A percentile compares a stretch with the other conserved stretches of the same genome.
Evolutionary conservation across 2,797 vertebrate genomes (phyloP).

Genomic region (Coreius guichenoti): DNA sequence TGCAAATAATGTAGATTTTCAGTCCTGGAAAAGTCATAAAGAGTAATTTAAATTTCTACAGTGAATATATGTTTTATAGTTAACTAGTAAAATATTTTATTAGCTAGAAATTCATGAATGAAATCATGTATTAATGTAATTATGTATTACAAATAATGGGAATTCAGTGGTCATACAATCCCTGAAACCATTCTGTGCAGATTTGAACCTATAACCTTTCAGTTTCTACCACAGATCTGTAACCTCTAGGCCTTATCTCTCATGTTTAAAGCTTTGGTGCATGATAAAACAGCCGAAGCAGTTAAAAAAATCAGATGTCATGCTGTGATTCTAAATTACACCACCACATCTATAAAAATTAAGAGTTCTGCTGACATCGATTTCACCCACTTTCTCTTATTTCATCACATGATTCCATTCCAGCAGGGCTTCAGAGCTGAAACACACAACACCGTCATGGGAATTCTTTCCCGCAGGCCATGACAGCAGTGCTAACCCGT

Average conservation of each 20-base stretch:
- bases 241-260: not conserved
- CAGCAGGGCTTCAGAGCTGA: constrained; percentile 30
- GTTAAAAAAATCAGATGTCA: not conserved
- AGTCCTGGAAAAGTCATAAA: not conserved
- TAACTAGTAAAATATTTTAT: not conserved
- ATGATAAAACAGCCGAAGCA: not conserved
- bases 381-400: constrained; percentile 10
- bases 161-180: not conserved
- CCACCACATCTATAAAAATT: not conserved
- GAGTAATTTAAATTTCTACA: not conserved
- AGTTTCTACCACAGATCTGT: not conserved
- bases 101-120: not conserved
- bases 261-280: not conserved
- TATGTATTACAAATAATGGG: not conserved
- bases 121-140: too few species aligned
- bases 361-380: constrained; percentile 34
- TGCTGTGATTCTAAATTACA: constrained; percentile 6
- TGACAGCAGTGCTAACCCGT: constrained; percentile 38
- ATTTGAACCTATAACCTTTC: not conserved
- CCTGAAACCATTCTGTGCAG: not conserved
- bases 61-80: not conserved
- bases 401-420: not conserved
- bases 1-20: not conserved
- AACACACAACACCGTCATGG: constrained; percentile 33
- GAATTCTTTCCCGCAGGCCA: constrained; percentile 19